Percentiles rank a stretch among this genome's conserved stretches.
Conservation (phyloP, 2,797 vertebrate genomes). For the Linurgus olivaceus region DNA sequence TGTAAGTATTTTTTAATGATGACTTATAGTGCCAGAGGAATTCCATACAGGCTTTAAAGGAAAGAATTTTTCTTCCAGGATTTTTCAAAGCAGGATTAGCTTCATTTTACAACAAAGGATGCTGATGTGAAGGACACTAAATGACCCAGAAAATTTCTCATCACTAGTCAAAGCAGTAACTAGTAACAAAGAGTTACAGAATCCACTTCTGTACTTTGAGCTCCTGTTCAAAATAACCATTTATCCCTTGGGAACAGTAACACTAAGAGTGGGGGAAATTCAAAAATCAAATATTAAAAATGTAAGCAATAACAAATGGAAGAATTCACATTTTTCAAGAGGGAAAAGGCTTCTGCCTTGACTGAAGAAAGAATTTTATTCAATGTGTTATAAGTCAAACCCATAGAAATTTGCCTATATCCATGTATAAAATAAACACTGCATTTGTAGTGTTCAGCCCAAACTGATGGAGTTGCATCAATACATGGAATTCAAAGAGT, state of each 20-base stretch:
- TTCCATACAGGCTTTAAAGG: background rate
- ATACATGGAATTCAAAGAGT: background rate
- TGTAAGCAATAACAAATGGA: background rate
- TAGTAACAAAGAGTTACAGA: background rate
- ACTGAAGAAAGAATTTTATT: background rate
- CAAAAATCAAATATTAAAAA: background rate
- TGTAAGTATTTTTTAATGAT: background rate
- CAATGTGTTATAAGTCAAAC: background rate
- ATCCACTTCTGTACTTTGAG: background rate
- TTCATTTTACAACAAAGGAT: background rate
- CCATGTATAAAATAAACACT: background rate
- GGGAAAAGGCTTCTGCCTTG: background rate
- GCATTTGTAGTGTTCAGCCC: background rate
- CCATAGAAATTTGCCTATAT: background rate
- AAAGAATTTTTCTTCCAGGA: background rate
- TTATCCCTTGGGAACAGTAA: background rate
- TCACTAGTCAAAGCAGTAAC: background rate
- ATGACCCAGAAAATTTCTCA: background rate
- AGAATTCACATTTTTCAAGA: background rate
- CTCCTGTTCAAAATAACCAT: background rate
- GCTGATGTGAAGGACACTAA: background rate
- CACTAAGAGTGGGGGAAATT: accelerated
- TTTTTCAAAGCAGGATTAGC: background rate
- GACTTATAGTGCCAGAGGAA: background rate
- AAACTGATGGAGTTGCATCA: background rate